Conservation (phyloP, 1,140 invertebrate species). For the Rhopalosiphum padi region DNA sequence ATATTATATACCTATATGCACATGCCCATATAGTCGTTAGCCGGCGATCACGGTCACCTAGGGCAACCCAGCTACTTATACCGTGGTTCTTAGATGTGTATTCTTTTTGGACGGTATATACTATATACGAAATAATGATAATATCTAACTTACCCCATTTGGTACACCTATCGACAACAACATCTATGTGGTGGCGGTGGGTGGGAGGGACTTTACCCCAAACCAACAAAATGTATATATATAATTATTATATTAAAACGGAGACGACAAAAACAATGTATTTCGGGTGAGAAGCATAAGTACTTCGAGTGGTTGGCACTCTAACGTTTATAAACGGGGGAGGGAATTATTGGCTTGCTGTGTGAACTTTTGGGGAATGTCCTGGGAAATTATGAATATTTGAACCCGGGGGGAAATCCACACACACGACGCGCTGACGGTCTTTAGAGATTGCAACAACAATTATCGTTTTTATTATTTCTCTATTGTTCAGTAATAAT, state of each 20-base stretch:
- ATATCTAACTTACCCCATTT: background rate
- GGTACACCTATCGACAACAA: background rate
- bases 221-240: no score
- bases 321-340: background rate
- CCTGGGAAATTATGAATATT: background rate
- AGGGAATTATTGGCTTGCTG: background rate
- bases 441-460: background rate
- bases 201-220: background rate
- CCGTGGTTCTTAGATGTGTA: background rate
- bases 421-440: background rate
- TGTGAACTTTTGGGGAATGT: background rate
- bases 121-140: background rate
- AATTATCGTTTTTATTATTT: background rate
- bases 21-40: background rate
- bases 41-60: background rate
- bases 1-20: background rate
- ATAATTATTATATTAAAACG: background rate
- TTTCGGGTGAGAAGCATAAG: background rate
- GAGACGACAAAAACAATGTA: background rate
- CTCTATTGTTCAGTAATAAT: background rate
- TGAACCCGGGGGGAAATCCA: background rate
- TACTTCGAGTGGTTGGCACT: background rate
- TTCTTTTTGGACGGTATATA: background rate
- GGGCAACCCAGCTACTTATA: background rate
- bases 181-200: background rate